phyloP scores from a whole-genome alignment of 1,140 invertebrate species.

The Mamestra configurata region DNA sequence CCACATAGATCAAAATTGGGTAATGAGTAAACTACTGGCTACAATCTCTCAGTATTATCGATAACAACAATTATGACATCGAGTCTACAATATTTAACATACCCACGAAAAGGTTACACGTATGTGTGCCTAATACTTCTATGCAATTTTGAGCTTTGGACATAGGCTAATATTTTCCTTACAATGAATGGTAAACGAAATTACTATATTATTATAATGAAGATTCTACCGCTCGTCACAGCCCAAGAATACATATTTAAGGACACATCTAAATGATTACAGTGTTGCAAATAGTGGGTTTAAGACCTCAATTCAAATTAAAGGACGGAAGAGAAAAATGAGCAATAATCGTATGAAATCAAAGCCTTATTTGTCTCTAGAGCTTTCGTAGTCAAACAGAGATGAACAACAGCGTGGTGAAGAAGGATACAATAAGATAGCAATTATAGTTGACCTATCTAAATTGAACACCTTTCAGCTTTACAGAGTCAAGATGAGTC shows the following conservation, averaged over 20 bases:
- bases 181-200: constrained; percentile 44
- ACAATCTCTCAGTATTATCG: constrained; percentile 21
- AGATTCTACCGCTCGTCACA: constrained; percentile 74
- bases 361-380: constrained; percentile 3
- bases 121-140: constrained; percentile 42
- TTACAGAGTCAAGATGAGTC: not conserved
- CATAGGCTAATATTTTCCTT: constrained; percentile 48
- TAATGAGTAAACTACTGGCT: constrained; percentile 17
- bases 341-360: constrained; percentile 66
- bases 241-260: constrained; percentile 75
- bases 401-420: no score
- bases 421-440: not conserved
- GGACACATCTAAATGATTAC: constrained; percentile 67
- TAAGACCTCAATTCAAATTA: constrained; percentile 43
- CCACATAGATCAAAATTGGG: constrained; percentile 9
- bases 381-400: not conserved
- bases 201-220: constrained; percentile 24
- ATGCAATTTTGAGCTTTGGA: constrained; percentile 49
- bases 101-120: constrained; percentile 33
- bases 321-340: constrained; percentile 69
- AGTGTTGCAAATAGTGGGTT: constrained; percentile 18
- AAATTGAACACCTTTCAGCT: no score
- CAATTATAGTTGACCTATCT: not conserved
- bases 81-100: constrained; percentile 35
- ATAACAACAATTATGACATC: constrained; percentile 30